Percentiles rank a stretch among this genome's conserved stretches.
phyloP scores from a whole-genome alignment of 2,113 vertebrate genomes.

The Pterocles orientalis region DNA sequence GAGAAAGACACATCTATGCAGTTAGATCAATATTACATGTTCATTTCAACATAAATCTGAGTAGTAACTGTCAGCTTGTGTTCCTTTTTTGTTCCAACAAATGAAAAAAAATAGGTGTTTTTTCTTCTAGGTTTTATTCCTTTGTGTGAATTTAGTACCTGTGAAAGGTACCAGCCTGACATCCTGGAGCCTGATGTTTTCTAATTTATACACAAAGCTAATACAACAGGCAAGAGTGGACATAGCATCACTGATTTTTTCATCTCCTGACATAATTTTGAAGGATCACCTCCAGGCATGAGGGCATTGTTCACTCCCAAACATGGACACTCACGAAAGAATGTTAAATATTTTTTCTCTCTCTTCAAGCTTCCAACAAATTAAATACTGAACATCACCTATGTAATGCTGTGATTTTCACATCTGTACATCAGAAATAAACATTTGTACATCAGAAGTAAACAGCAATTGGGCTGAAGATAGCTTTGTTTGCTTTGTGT shows the following conservation, averaged over 20 bases:
- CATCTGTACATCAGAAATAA: background rate
- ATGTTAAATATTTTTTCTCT: background rate
- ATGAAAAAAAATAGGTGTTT: background rate
- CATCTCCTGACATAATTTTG: constrained; percentile 2
- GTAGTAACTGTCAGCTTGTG: background rate
- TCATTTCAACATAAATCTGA: background rate
- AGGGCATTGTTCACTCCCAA: background rate
- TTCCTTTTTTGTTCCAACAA: background rate
- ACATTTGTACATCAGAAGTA: background rate
- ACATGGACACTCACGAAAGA: background rate
- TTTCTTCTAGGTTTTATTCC: constrained; percentile 2
- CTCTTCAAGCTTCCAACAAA: background rate
- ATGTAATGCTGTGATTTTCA: background rate
- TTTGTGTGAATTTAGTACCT: constrained; percentile 20
- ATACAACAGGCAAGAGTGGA: constrained; percentile 2
- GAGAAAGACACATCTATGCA: background rate
- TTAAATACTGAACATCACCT: background rate
- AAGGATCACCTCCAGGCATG: constrained; percentile 25
- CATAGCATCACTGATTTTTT: background rate
- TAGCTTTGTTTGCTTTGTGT: background rate
- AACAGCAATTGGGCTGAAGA: background rate
- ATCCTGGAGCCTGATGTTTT: constrained; percentile 10
- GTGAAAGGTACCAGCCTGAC: constrained; percentile 3
- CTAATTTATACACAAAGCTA: constrained; percentile 34
- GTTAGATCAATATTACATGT: background rate